phyloP scores from a whole-genome alignment of 2,888 invertebrate species.

The Limnephilus lunatus region DNA sequence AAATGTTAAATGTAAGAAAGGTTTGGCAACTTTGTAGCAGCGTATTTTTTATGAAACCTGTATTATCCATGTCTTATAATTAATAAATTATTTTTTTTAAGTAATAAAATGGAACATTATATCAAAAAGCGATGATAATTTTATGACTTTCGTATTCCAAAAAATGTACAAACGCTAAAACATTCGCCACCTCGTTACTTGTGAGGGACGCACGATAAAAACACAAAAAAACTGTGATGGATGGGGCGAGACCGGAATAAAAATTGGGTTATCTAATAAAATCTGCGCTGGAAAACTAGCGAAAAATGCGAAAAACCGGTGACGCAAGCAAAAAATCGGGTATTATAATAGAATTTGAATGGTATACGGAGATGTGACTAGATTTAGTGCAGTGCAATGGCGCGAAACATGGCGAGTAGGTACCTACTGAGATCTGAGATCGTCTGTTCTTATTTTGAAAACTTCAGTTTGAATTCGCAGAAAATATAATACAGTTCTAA shows the following conservation, averaged over 20 bases:
- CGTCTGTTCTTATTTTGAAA: too few species aligned
- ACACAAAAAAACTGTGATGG: not conserved
- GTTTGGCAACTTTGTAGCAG: too few species aligned
- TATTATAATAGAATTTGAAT: not conserved
- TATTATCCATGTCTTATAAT: too few species aligned
- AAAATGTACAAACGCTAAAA: not conserved
- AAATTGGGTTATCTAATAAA: conserved; percentile 9
- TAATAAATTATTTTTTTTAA: not conserved
- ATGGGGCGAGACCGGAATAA: not conserved
- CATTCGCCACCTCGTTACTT: not conserved
- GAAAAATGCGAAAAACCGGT: not conserved
- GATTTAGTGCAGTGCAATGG: too few species aligned
- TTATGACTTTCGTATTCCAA: not conserved
- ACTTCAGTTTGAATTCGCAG: not conserved
- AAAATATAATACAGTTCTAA: not conserved
- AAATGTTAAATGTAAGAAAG: too few species aligned
- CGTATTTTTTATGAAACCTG: too few species aligned
- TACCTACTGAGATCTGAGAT: too few species aligned
- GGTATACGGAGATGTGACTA: not conserved
- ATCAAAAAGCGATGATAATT: not conserved
- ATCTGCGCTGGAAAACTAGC: conserved; percentile 10
- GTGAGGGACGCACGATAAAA: not conserved
- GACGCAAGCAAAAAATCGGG: not conserved
- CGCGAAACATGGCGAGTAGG: not conserved
- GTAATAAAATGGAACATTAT: not conserved